phyloP scores from a whole-genome alignment of 2,113 vertebrate species.

The Chauna torquata region DNA sequence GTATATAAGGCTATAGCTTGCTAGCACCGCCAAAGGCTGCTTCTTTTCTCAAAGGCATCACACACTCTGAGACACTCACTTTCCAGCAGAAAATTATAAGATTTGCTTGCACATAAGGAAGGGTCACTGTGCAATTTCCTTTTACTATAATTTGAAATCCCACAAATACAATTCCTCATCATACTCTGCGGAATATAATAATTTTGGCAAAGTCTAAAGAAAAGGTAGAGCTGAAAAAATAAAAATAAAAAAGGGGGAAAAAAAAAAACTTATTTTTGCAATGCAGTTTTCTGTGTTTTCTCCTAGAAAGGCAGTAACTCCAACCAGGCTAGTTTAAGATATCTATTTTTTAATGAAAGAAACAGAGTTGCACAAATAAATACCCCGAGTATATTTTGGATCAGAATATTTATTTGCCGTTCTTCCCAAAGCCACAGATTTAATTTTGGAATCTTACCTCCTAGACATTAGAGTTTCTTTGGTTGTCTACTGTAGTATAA shows the following conservation, averaged over 20 bases:
- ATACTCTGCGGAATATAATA: slow-evolving; percentile 2
- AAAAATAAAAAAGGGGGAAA: neutral
- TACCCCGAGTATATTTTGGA: neutral
- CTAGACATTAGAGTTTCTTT: neutral
- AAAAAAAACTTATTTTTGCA: neutral
- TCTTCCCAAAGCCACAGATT: slow-evolving; percentile 33
- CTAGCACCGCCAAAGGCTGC: neutral
- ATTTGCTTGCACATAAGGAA: slow-evolving; percentile 55
- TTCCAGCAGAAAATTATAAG: slow-evolving; percentile 59
- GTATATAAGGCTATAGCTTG: neutral
- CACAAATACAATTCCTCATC: slow-evolving; percentile 28
- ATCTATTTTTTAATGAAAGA: neutral
- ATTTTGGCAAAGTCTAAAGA: neutral
- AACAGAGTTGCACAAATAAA: slow-evolving; percentile 33
- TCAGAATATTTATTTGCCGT: neutral
- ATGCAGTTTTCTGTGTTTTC: neutral
- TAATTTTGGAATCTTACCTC: slow-evolving; percentile 53
- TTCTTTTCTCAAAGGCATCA: slow-evolving; percentile 52
- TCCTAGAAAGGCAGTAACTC: neutral
- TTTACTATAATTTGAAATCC: slow-evolving; percentile 69
- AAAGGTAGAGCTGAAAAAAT: neutral
- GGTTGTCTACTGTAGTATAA: slow-evolving; percentile 47
- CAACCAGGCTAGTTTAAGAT: neutral
- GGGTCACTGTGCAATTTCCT: slow-evolving; percentile 71
- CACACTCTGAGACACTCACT: neutral